A percentile compares a stretch with the other conserved stretches of the same genome.
Conservation (phyloP, 2,888 invertebrate species). For the Meta bourneti region DNA sequence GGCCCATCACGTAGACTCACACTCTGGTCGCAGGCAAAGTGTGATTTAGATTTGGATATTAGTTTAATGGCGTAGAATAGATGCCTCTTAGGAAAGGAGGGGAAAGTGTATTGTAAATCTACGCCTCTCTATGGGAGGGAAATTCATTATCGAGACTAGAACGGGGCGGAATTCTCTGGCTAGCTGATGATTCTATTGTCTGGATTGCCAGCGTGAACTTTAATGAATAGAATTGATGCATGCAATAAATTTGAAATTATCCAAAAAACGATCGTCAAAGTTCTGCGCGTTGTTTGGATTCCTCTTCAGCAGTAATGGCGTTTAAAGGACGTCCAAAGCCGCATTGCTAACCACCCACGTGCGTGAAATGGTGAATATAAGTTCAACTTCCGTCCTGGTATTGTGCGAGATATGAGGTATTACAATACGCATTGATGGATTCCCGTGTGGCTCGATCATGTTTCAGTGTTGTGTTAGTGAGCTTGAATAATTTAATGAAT, state of each 20-base stretch:
- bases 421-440: conserved; percentile 5
- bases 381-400: no score
- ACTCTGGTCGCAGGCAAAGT: conserved; percentile 12
- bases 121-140: conserved; percentile 26
- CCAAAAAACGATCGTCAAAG: conserved; percentile 31
- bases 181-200: conserved; percentile 50
- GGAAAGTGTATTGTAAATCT: conserved; percentile 49
- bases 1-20: conserved; percentile 45
- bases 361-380: no score
- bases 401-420: no score
- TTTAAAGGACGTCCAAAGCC: background rate
- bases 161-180: conserved; percentile 9
- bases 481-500: conserved; percentile 16
- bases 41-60: conserved; percentile 61
- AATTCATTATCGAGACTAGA: conserved; percentile 52
- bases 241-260: background rate
- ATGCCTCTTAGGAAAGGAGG: conserved; percentile 40
- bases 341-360: no score
- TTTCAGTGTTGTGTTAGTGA: background rate
- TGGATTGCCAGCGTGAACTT: conserved; percentile 16
- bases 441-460: conserved; percentile 1
- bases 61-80: conserved; percentile 61
- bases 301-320: background rate
- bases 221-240: conserved; percentile 32
- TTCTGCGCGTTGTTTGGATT: background rate